These are phyloP conservation scores for Pteria penguin DNA, from an alignment of 2,888 invertebrate genomes.

Conservation along the genomic window DNA sequence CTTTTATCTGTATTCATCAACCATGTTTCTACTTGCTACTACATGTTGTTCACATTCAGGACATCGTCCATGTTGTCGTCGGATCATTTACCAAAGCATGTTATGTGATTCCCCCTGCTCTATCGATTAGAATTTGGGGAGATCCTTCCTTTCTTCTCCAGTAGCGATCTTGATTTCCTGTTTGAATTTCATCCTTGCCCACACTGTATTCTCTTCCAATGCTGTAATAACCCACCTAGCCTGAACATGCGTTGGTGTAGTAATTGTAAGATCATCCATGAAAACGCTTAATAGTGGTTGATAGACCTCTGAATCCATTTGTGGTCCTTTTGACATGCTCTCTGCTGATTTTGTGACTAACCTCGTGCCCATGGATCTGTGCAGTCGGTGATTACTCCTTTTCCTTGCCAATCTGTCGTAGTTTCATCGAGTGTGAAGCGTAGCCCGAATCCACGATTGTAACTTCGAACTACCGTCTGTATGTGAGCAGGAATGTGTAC, in stretches of 20 bases:
- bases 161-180: slow-evolving; percentile 4
- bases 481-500: no score
- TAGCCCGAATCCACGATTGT: no score
- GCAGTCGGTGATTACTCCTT: slow-evolving; percentile 37
- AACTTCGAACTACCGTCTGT: no score
- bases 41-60: no score
- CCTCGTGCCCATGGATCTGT: slow-evolving; percentile 32
- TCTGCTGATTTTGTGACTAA: slow-evolving; percentile 9
- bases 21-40: no score
- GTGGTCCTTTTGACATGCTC: slow-evolving; percentile 17
- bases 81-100: slow-evolving; percentile 32
- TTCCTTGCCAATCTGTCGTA: slow-evolving; percentile 12
- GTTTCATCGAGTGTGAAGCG: no score
- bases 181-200: slow-evolving; percentile 15
- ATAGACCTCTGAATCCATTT: background rate
- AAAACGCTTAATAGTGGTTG: background rate
- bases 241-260: background rate
- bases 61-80: slow-evolving; percentile 11
- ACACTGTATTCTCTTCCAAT: background rate
- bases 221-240: slow-evolving; percentile 22
- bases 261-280: slow-evolving; percentile 1
- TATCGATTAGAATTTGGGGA: background rate
- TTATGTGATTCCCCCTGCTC: slow-evolving; percentile 8
- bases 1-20: no score
- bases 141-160: slow-evolving; percentile 25